Percentiles rank a stretch among this genome's conserved stretches.
phyloP scores from a whole-genome alignment of 2,113 vertebrate species.

The Pteronura brasiliensis region DNA sequence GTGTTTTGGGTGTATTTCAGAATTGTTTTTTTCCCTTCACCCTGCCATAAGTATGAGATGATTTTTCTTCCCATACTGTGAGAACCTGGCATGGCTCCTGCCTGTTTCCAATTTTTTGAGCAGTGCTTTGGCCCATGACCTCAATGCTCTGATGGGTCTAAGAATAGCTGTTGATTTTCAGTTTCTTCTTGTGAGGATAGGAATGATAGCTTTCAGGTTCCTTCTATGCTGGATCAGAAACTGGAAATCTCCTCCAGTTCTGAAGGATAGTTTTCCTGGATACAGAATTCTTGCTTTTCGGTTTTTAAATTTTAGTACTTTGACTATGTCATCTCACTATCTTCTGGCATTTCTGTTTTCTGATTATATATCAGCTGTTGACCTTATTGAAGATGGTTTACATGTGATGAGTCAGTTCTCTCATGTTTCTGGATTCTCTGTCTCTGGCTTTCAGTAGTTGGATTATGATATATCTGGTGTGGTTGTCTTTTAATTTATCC shows the following conservation, averaged over 20 bases:
- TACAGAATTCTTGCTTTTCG: neutral
- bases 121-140: neutral
- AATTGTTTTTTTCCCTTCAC: neutral
- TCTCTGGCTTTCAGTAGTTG: neutral
- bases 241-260: neutral
- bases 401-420: neutral
- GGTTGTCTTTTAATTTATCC: neutral
- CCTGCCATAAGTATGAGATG: neutral
- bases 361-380: neutral
- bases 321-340: neutral
- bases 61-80: neutral
- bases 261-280: neutral
- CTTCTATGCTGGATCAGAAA: neutral
- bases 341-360: neutral
- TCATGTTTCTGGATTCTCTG: neutral
- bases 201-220: neutral
- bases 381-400: neutral
- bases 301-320: neutral
- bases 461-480: neutral
- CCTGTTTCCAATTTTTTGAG: neutral
- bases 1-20: neutral
- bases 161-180: neutral
- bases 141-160: neutral
- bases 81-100: neutral
- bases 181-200: neutral